Evolutionary conservation across 1,140 invertebrate genomes (phyloP).

Genomic region (Leptoteleia sp.): DNA sequence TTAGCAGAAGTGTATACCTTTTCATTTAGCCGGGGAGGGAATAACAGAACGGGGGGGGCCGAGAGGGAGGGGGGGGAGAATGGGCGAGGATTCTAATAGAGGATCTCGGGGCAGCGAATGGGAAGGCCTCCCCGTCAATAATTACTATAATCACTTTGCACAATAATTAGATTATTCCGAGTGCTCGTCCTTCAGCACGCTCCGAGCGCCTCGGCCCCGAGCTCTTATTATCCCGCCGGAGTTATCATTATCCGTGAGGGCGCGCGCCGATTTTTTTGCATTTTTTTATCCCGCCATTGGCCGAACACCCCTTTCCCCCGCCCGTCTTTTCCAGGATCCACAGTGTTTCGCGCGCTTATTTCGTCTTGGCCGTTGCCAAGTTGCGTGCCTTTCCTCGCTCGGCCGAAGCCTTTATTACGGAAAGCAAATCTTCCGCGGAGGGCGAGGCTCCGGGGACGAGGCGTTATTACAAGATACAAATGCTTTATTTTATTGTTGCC

Average conservation of each 20-base stretch:
- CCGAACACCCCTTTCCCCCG: too few species aligned
- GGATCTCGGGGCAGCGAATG: constrained; percentile 59
- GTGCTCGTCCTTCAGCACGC: constrained; percentile 54
- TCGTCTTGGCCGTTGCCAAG: constrained; percentile 31
- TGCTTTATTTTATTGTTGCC: constrained; percentile 78
- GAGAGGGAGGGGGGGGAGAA: too few species aligned
- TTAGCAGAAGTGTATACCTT: constrained; percentile 70
- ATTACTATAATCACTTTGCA: constrained; percentile 79
- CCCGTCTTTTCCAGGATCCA: constrained; percentile 62
- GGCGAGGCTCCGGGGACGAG: constrained; percentile 66
- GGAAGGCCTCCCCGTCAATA: constrained; percentile 68
- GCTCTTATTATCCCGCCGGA: constrained; percentile 75
- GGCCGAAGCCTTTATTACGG: constrained; percentile 72
- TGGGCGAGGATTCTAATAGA: constrained; percentile 70
- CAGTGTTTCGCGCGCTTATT: constrained; percentile 41
- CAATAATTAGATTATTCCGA: constrained; percentile 79
- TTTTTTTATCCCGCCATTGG: constrained; percentile 69
- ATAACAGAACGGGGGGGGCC: constrained; percentile 47
- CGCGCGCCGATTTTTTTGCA: constrained; percentile 70
- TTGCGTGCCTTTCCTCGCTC: constrained; percentile 51
- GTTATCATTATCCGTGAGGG: constrained; percentile 75
- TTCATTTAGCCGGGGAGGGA: constrained; percentile 70
- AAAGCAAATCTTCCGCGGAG: constrained; percentile 72
- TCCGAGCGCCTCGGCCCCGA: constrained; percentile 57
- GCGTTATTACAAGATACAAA: constrained; percentile 77